phyloP scores from a whole-genome alignment of 2,113 vertebrate genomes.

The Lethenteron camtschaticum region DNA sequence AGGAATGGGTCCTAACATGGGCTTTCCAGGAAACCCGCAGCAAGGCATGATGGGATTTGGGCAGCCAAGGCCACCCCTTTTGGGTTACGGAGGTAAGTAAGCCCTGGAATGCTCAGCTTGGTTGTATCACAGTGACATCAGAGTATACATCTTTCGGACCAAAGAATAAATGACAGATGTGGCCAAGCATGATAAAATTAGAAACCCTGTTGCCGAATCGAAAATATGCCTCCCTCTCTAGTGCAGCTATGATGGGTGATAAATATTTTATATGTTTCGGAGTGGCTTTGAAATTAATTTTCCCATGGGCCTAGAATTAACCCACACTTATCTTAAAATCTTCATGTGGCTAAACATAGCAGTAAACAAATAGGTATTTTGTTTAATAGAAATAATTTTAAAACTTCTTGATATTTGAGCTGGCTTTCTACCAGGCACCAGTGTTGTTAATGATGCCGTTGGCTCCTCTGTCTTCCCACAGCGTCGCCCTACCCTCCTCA shows the following conservation, averaged over 20 bases:
- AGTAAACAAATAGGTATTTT: not conserved
- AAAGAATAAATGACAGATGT: no score
- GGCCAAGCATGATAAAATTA: no score
- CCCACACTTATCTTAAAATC: not conserved
- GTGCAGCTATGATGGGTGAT: not conserved
- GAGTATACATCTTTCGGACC: no score
- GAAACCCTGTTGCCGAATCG: not conserved
- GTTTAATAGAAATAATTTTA: not conserved
- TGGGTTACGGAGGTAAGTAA: slow-evolving; percentile 47
- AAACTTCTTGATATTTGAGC: not conserved
- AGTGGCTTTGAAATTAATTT: not conserved
- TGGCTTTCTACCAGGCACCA: not conserved
- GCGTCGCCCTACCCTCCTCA: slow-evolving; percentile 55
- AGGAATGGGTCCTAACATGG: slow-evolving; percentile 5
- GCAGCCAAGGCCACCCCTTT: slow-evolving; percentile 54
- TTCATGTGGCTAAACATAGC: not conserved
- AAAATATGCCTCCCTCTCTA: not conserved
- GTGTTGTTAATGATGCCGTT: not conserved
- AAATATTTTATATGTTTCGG: not conserved
- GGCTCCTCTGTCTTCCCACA: slow-evolving; percentile 14
- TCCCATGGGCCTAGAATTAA: not conserved
- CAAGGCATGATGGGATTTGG: slow-evolving; percentile 57
- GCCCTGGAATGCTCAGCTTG: not conserved
- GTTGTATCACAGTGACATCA: not conserved
- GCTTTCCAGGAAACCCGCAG: slow-evolving; percentile 13